Evolutionary conservation across 2,888 invertebrate species (phyloP), one percentile per base, ranked within the genome.

Genomic region (Eristalis tenax): DNA sequence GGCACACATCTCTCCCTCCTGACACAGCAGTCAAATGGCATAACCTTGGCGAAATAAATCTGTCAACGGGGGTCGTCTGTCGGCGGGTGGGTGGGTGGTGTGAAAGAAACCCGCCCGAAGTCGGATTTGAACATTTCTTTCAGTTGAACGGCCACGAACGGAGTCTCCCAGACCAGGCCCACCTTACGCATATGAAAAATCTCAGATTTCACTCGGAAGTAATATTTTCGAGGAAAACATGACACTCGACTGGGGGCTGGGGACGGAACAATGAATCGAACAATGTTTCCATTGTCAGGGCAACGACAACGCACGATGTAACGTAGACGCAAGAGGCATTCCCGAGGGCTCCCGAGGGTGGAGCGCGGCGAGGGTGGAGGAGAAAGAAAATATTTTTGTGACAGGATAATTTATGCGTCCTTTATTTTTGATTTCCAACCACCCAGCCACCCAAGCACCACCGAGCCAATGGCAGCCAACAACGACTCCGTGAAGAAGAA

Each of bases 391-490:
- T 79, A 71, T 75, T 87, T 79, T 75, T 74, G 76, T 64, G 83
- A 77, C 87, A 68, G 80, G 68, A 83, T 87, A 87, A 87, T 78
- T 87, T 87, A 87, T 87, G 87, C 83, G 50, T 50, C 50, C 64
- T 83, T 87, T 77, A 87, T 76, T 87, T 73, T 73, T 83, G 83
- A 83, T 80, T 71, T 83, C 63, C 69, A 23, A 15, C 56, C 3
- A 43, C 13, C 38, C 4, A 11, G n/a, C 15, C n/a, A 35, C 23
- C 32, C 26, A n/a, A 0, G 35, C 10, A 22, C 50, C 23, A 15
- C 15, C 10, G 56, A 18, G 32, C 10, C 61, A 57, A 22, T 35
- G 68, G 35, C 10, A n/a, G 4, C 4, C n/a, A 73, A 71, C 28
- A 66, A 56, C 32, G 70, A 70, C 43, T 26, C 28, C 28, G 15